These are phyloP conservation scores for Plagodis dolabraria DNA, from an alignment of 2,888 invertebrate species.

Conservation along the genomic window DNA sequence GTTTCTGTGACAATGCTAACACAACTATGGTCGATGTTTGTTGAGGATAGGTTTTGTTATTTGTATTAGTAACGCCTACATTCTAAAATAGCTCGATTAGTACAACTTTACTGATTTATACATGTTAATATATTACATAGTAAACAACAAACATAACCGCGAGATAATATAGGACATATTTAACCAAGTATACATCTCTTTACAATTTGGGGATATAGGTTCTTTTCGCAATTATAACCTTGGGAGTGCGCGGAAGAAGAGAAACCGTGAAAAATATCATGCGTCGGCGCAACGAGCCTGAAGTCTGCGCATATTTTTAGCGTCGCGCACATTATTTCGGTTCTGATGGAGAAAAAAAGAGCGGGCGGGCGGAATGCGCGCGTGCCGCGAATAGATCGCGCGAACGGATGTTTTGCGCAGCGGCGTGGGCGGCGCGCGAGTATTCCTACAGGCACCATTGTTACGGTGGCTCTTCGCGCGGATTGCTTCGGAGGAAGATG, in stretches of 20 bases:
- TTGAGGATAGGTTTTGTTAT: constrained; percentile 13
- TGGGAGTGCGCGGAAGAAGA: constrained; percentile 45
- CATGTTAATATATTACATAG: too few relatives aligned
- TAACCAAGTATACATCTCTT: background rate
- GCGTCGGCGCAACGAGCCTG: constrained; percentile 42
- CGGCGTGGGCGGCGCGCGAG: constrained; percentile 55
- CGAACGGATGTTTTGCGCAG: constrained; percentile 72
- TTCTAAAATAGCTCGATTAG: constrained; percentile 1
- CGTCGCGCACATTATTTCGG: constrained; percentile 71
- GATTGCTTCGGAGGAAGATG: too few relatives aligned
- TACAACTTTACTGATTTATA: background rate
- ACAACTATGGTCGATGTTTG: constrained; percentile 8
- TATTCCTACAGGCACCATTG: constrained; percentile 2
- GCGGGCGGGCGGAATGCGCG: constrained; percentile 69
- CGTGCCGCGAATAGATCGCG: constrained; percentile 70
- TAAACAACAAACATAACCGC: too few relatives aligned
- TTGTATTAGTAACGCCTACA: constrained; percentile 1
- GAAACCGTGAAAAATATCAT: constrained; percentile 43
- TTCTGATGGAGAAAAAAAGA: constrained; percentile 69
- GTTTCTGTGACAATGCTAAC: constrained; percentile 1
- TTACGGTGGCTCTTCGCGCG: background rate
- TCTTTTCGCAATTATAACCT: constrained; percentile 41
- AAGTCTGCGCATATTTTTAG: constrained; percentile 69
- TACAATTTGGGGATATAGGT: constrained; percentile 2
- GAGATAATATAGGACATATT: background rate